phyloP scores from a whole-genome alignment of 2,113 vertebrate species.

The Fregata magnificens region DNA sequence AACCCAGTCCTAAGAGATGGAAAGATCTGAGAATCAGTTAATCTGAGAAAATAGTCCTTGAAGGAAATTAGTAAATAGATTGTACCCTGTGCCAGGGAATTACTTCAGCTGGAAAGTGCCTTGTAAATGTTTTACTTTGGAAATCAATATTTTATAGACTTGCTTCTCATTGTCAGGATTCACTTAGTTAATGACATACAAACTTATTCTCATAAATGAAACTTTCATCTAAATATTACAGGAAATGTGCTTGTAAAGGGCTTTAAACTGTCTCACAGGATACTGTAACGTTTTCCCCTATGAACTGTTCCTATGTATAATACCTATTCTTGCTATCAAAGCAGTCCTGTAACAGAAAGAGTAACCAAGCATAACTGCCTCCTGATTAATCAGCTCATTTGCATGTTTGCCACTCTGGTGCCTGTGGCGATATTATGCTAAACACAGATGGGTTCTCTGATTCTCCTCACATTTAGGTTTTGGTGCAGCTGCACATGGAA shows the following conservation, averaged over 20 bases:
- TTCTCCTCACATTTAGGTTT: not conserved
- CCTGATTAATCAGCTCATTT: conserved; percentile 56
- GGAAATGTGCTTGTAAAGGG: conserved; percentile 1
- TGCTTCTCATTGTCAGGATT: not conserved
- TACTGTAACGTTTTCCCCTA: not conserved
- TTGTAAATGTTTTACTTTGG: conserved; percentile 28
- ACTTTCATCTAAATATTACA: conserved; percentile 8
- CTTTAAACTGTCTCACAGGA: not conserved
- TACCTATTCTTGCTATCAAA: conserved; percentile 10
- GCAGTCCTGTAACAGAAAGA: not conserved
- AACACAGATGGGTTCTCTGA: conserved; percentile 36
- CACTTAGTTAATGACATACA: not conserved
- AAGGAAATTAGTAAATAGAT: not conserved
- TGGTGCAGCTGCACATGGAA: conserved; percentile 3
- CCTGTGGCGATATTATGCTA: not conserved
- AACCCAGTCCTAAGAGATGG: not conserved
- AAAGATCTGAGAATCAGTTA: not conserved
- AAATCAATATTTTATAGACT: conserved; percentile 39
- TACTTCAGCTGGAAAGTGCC: not conserved
- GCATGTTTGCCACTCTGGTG: conserved; percentile 8
- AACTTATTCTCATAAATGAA: conserved; percentile 6
- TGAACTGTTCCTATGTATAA: not conserved
- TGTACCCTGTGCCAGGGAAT: not conserved
- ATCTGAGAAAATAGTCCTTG: not conserved
- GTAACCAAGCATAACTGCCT: not conserved